These are phyloP conservation scores for Pseudoips prasinana DNA, from an alignment of 2,888 invertebrate species.

Conservation along the genomic window DNA sequence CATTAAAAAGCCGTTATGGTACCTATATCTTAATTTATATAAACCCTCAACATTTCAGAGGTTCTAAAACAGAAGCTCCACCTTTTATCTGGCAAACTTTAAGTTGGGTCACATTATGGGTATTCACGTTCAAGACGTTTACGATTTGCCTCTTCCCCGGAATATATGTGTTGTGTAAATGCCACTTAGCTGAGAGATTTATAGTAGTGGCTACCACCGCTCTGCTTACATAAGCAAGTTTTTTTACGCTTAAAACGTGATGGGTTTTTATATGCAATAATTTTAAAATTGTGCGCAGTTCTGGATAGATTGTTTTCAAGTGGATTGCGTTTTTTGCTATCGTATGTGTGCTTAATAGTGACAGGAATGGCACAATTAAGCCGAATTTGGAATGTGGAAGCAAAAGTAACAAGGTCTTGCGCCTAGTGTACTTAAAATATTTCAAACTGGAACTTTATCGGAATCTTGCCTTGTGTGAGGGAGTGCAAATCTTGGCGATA, in stretches of 20 bases:
- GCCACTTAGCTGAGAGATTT: slow-evolving; percentile 75
- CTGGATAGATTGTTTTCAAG: too few relatives aligned
- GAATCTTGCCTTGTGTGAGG: too few relatives aligned
- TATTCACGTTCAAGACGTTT: slow-evolving; percentile 58
- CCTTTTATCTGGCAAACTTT: slow-evolving; percentile 27
- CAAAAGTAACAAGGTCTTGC: too few relatives aligned
- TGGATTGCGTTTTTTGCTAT: not conserved
- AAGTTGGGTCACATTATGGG: slow-evolving; percentile 43
- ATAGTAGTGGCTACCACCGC: slow-evolving; percentile 50
- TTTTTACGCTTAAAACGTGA: slow-evolving; percentile 31
- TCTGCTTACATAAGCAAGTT: slow-evolving; percentile 33
- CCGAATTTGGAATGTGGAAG: too few relatives aligned
- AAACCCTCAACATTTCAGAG: slow-evolving; percentile 10
- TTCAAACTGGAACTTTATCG: too few relatives aligned
- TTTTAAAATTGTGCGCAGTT: slow-evolving; percentile 17
- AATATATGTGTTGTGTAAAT: slow-evolving; percentile 72
- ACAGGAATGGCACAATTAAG: too few relatives aligned
- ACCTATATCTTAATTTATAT: not conserved
- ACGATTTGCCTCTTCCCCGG: slow-evolving; percentile 66
- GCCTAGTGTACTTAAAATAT: too few relatives aligned
- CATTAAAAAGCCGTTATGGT: too few relatives aligned
- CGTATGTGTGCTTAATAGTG: not conserved
- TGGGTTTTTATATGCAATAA: slow-evolving; percentile 31
- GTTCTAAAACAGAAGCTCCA: slow-evolving; percentile 18
- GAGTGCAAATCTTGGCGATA: too few relatives aligned